Evolutionary conservation across 2,797 vertebrate genomes (phyloP), one percentile per base, ranked within the genome.

Genomic region (Varecia variegata): DNA sequence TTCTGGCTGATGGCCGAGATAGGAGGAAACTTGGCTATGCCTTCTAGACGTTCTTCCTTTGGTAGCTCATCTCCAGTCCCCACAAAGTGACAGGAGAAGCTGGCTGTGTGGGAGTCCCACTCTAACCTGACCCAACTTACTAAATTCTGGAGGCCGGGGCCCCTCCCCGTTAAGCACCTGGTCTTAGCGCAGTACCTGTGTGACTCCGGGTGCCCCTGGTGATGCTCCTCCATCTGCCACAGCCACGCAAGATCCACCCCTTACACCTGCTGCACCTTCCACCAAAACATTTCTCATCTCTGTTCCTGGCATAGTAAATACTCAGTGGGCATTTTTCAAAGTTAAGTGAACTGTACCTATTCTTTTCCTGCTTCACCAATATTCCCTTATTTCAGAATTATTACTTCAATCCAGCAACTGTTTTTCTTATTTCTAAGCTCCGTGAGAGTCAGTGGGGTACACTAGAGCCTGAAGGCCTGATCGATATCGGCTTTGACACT

Each of bases 1-100:
- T 74, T 43, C 90, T 96, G 97, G 96, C 90, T 90, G 88, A 82
- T 93, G 74, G 94, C 40, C 13, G 73, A 96, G 71, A 83, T 85
- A 77, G 82, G 76, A 96, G 67, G 90, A 95, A 95, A 93, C 82
- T 94, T 94, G 96, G 92, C 94, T 76, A 25, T 1, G 74, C 82
- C 81, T 90, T 88, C 65, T 52, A 95, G 92, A 94, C n/a, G 54
- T 56, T 93, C 92, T 96, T 87, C n/a, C 58, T 74, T 85, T 47
- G 38, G 50, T 83, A 60, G 30, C 58, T 95, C 86, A 83, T 90
- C 86, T 77, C 62, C 91, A 50, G 18, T 21, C 25, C 32, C 58
- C 11, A 45, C 0, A n/a, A 79, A 71, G 52, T 32, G 50, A 70
- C 70, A 76, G 70, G 65, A 65, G 74, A 67, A 38, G 32, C 77